Percentiles rank a stretch among this genome's conserved stretches.
phyloP scores from a whole-genome alignment of 2,113 vertebrate species.

The Aplodontia rufa region DNA sequence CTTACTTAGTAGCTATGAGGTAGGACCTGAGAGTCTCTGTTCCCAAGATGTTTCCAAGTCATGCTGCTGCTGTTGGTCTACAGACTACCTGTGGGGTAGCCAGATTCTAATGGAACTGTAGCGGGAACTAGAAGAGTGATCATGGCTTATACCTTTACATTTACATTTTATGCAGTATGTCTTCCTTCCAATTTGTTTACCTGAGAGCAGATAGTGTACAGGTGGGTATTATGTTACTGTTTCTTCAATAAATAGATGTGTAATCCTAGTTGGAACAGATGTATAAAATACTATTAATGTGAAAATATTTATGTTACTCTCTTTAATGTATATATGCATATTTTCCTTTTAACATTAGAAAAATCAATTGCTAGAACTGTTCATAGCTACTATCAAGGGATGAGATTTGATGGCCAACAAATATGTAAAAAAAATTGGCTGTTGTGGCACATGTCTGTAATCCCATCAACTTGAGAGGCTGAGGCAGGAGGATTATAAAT shows the following conservation, averaged over 20 bases:
- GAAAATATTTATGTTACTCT: slow-evolving; percentile 1
- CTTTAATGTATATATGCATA: not conserved
- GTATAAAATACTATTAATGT: not conserved
- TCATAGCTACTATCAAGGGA: not conserved
- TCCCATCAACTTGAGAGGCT: no score
- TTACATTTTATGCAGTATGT: not conserved
- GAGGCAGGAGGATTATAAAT: no score
- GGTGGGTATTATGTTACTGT: not conserved
- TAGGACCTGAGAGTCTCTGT: not conserved
- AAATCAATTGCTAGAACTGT: not conserved
- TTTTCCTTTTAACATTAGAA: not conserved
- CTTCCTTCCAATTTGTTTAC: not conserved
- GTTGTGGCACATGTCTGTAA: no score
- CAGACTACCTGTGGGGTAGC: not conserved
- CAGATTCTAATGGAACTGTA: not conserved
- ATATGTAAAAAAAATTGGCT: no score
- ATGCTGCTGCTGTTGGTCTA: not conserved
- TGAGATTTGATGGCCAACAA: not conserved
- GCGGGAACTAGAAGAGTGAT: not conserved
- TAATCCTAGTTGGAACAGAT: not conserved
- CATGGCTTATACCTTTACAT: not conserved
- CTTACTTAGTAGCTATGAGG: not conserved
- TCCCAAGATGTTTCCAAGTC: not conserved
- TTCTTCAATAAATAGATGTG: not conserved
- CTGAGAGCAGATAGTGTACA: not conserved